Base-by-base conservation (phyloP, 1,140 invertebrate genomes). In the Drosophila suzukii region DNA sequence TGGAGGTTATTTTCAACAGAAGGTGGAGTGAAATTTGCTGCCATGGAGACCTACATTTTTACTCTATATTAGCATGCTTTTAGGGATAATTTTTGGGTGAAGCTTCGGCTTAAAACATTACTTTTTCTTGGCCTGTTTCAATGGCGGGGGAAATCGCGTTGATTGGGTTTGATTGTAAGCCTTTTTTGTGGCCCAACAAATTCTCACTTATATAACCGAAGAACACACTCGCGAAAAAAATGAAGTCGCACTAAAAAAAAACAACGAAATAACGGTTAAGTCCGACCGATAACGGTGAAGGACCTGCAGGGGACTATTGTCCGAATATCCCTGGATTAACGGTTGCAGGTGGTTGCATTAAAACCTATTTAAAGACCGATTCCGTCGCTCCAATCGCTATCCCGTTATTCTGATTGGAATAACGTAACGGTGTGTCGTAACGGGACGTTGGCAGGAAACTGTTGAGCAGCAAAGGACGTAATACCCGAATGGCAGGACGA, bases 391-490 rank as follows among this genome's bases (percentile, higher is more conserved):
- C 41, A 17, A 20, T 53, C 32, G 50, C 50, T 36, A 36, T 53
- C 32, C 50, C 60, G 60, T 67, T 17, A 27, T 30, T 10, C 60
- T 50, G 67, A 41, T 71, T 57, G 44, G 56, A 58, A 68, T 59
- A 73, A 88, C 73, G 81, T 67, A 78, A 86, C 60, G 51, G 44
- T 66, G 68, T 75, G 77, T 61, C 78, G 77, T 73, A 77, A 71
- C 73, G 75, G 81, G 77, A 85, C 75, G 71, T 54, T 78, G 82
- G 41, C 68, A 68, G 79, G 75, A 81, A 85, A 85, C 81, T 85
- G 81, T 85, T 85, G 81, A 85, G 68, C 81, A 70, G 66, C 34
- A 6, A 67, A 67, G 36, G 57, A 67, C 63, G 58, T 63, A 67
- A 63, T 15, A 36, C 7, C 32, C 43, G 27, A 55, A 39, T 39